These are phyloP conservation scores for Cyanoliseus patagonus DNA, from an alignment of 2,113 vertebrate genomes.

Conservation along the genomic window DNA sequence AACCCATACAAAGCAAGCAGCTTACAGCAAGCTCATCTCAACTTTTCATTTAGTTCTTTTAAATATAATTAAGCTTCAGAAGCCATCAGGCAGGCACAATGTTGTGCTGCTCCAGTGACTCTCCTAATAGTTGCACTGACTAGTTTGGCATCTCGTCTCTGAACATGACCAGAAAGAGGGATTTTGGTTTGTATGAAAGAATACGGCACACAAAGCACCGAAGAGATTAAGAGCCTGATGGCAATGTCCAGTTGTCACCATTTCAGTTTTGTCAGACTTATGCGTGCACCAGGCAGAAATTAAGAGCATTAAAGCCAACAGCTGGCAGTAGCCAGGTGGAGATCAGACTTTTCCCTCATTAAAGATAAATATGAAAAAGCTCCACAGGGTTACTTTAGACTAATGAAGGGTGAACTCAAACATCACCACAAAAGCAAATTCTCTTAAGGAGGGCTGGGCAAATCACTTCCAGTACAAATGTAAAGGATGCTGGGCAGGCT, in stretches of 20 bases:
- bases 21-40: background rate
- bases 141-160: background rate
- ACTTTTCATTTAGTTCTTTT: background rate
- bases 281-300: background rate
- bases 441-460: background rate
- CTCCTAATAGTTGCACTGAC: background rate
- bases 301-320: background rate
- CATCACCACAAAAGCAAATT: background rate
- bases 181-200: background rate
- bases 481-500: background rate
- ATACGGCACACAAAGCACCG: background rate
- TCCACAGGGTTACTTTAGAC: background rate
- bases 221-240: background rate
- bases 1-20: background rate
- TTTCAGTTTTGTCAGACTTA: background rate
- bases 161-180: background rate
- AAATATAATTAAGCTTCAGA: background rate
- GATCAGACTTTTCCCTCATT: background rate
- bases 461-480: background rate
- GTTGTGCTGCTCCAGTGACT: background rate
- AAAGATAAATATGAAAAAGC: background rate
- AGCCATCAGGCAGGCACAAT: background rate
- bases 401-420: background rate
- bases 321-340: background rate
- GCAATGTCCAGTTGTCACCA: accelerated